phyloP scores from a whole-genome alignment of 2,113 vertebrate species.

The Silurus asotus region DNA sequence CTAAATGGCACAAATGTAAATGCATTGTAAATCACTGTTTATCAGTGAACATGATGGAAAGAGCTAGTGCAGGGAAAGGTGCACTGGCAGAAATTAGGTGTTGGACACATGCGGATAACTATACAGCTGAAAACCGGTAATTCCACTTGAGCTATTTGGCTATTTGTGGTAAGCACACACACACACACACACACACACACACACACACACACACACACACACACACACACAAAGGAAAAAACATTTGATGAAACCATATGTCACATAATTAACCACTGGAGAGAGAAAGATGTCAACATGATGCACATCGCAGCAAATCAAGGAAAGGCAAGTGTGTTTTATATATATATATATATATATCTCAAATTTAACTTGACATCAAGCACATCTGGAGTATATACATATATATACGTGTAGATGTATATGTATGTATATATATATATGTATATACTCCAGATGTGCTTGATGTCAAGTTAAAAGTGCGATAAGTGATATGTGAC shows the following conservation, averaged over 20 bases:
- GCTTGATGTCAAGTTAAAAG: neutral
- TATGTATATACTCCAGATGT: neutral
- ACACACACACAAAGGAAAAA: neutral
- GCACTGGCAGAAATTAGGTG: neutral
- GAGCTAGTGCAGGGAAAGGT: neutral
- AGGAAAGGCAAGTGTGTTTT: neutral
- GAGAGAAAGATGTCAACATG: neutral
- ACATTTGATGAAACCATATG: neutral
- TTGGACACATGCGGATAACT: conserved; percentile 12
- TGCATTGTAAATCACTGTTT: neutral
- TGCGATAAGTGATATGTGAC: neutral
- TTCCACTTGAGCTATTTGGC: conserved; percentile 22
- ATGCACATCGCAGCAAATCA: neutral
- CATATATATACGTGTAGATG: no score
- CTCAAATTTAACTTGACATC: neutral
- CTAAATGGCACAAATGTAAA: no score
- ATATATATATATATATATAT: no score
- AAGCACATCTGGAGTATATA: no score
- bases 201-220: neutral
- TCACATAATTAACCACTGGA: neutral
- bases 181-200: neutral
- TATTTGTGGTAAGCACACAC: neutral
- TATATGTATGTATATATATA: no score
- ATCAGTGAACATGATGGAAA: neutral
- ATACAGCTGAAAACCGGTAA: conserved; percentile 3